Evolutionary conservation across 2,797 vertebrate genomes (phyloP).

Genomic region (Gallinago nigripennis): DNA sequence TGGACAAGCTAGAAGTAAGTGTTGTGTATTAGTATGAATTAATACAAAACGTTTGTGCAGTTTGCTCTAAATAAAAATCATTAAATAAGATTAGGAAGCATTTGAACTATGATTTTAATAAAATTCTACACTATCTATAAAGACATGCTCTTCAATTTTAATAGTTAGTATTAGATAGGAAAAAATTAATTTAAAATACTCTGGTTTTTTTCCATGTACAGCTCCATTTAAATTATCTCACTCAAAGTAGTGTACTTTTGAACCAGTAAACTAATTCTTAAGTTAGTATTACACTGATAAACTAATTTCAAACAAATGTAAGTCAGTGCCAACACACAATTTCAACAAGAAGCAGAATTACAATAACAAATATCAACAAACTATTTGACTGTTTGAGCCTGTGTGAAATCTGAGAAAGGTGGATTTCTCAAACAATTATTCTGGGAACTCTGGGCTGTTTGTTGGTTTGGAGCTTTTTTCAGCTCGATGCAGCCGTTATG

Average conservation of each 20-base stretch:
- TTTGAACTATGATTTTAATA: not conserved
- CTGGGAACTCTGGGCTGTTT: not conserved
- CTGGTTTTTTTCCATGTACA: not conserved
- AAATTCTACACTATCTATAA: not conserved
- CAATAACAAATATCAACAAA: slow-evolving; percentile 50
- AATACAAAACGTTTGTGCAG: not conserved
- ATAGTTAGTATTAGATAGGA: not conserved
- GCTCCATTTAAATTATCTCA: slow-evolving; percentile 23
- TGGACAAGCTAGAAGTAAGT: not conserved
- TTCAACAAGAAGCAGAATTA: slow-evolving; percentile 48
- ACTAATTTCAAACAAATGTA: slow-evolving; percentile 48
- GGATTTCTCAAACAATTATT: slow-evolving; percentile 28
- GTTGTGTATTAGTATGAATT: not conserved
- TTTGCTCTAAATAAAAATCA: not conserved
- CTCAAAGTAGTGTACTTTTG: slow-evolving; percentile 28
- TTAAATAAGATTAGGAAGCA: not conserved
- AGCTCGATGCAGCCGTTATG: not conserved
- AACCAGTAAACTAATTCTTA: slow-evolving; percentile 25
- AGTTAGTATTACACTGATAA: slow-evolving; percentile 34
- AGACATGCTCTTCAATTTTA: not conserved
- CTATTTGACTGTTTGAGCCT: slow-evolving; percentile 20
- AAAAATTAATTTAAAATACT: not conserved
- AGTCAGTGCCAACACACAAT: not conserved
- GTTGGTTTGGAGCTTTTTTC: not conserved
- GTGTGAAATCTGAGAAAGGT: slow-evolving; percentile 51